Conservation (phyloP, 2,797 vertebrate species). For the Catamblyrhynchus diadema region DNA sequence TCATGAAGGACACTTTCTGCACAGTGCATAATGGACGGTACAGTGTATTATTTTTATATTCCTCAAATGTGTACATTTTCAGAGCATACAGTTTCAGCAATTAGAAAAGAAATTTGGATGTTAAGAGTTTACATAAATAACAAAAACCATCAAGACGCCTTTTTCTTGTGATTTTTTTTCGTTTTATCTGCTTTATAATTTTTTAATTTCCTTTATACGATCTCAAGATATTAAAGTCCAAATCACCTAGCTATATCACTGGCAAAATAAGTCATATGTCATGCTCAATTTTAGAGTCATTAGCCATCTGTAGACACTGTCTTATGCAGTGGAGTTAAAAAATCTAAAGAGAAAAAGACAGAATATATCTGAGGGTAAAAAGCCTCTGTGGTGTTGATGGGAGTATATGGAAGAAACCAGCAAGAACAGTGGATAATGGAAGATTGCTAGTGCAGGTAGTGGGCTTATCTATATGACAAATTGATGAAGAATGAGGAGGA, state of each 20-base stretch:
- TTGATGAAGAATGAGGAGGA: constrained; percentile 67
- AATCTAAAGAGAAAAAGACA: constrained; percentile 15
- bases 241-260: background rate
- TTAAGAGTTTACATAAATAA: background rate
- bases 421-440: constrained; percentile 66
- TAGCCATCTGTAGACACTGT: constrained; percentile 29
- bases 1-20: background rate
- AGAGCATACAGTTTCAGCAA: background rate
- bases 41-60: background rate
- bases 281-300: constrained; percentile 40
- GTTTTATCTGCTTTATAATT: background rate
- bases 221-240: constrained; percentile 19
- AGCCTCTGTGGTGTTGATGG: constrained; percentile 63
- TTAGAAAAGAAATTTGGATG: background rate
- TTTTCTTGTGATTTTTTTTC: background rate
- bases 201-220: background rate
- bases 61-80: background rate
- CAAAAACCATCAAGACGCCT: background rate
- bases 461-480: constrained; percentile 70
- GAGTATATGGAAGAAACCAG: constrained; percentile 56
- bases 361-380: constrained; percentile 47
- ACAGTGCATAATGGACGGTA: background rate
- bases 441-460: constrained; percentile 60
- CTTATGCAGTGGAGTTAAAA: constrained; percentile 37
- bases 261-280: constrained; percentile 25